Conservation (phyloP, 37 sponge, comb jelly and placozoan genomes). For the Tethya wilhelma region DNA sequence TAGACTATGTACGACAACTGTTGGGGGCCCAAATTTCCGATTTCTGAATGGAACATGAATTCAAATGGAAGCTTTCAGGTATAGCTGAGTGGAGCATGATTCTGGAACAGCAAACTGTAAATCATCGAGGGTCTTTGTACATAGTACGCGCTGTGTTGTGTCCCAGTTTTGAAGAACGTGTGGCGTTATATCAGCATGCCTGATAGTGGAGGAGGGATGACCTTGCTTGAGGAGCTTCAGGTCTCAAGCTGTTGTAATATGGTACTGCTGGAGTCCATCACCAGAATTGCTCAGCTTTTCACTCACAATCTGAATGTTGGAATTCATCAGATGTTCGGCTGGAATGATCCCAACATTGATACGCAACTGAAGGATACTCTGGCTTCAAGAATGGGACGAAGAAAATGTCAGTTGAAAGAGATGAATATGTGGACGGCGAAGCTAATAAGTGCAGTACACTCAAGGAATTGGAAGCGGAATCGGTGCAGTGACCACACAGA, state of each 20-base stretch:
- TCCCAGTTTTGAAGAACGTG: constrained; percentile 32
- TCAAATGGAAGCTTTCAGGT: constrained; percentile 2
- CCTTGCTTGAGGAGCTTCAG: background rate
- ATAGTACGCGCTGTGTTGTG: constrained; percentile 9
- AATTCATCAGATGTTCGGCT: background rate
- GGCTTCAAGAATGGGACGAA: constrained; percentile 8
- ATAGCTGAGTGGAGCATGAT: constrained; percentile 22
- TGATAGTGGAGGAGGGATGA: background rate
- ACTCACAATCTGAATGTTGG: constrained; percentile 4
- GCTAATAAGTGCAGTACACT: constrained; percentile 6
- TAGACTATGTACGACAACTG: background rate
- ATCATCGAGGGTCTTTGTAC: background rate
- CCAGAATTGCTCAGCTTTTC: background rate
- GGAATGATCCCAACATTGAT: constrained; percentile 40
- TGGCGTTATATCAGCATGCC: constrained; percentile 10
- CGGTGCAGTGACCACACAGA: constrained; percentile 36
- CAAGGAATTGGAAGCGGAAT: constrained; percentile 32
- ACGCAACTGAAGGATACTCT: constrained; percentile 30
- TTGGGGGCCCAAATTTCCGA: constrained; percentile 19
- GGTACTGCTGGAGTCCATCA: background rate
- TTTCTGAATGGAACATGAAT: constrained; percentile 33
- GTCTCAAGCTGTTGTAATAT: background rate
- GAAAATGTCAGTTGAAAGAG: no score
- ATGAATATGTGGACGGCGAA: background rate
- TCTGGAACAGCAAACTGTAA: constrained; percentile 1